Evolutionary conservation across 1,140 invertebrate genomes (phyloP).

Genomic region (Oscheius sp.): DNA sequence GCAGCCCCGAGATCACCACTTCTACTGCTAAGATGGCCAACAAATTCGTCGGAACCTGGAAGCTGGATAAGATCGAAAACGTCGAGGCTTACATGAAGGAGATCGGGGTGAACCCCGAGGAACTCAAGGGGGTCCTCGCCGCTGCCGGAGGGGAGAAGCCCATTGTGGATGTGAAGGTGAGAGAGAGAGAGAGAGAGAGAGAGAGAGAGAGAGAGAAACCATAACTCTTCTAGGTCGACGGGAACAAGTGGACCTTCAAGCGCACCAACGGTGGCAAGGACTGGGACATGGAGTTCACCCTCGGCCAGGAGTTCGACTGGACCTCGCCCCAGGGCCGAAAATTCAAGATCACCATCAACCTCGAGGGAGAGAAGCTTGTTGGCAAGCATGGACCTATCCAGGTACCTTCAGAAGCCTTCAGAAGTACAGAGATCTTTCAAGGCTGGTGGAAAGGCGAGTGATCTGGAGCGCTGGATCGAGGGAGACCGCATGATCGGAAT

Average conservation of each 20-base stretch:
- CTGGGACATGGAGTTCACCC: not conserved
- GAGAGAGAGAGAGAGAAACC: no score
- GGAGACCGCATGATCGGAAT: not conserved
- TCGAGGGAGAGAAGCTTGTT: not conserved
- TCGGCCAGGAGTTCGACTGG: not conserved
- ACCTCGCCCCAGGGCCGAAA: not conserved
- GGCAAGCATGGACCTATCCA: no score
- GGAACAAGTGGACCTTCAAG: not conserved
- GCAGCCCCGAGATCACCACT: no score
- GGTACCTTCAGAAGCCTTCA: no score
- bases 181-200: not conserved
- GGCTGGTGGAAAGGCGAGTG: not conserved
- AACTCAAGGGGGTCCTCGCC: no score
- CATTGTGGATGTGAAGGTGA: not conserved
- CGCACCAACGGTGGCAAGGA: not conserved
- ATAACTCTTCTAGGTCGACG: not conserved
- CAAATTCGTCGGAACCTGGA: not conserved
- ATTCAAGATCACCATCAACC: not conserved
- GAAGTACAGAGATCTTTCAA: no score
- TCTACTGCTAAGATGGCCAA: no score
- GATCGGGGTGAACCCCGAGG: not conserved
- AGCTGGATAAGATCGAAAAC: not conserved
- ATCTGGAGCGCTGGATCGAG: not conserved
- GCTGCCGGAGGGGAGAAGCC: no score
- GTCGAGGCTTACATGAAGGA: not conserved